A percentile compares a stretch with the other conserved stretches of the same genome.
These are phyloP conservation scores for Polyommatus iphigenia DNA, from an alignment of 2,888 invertebrate genomes.

Conservation along the genomic window DNA sequence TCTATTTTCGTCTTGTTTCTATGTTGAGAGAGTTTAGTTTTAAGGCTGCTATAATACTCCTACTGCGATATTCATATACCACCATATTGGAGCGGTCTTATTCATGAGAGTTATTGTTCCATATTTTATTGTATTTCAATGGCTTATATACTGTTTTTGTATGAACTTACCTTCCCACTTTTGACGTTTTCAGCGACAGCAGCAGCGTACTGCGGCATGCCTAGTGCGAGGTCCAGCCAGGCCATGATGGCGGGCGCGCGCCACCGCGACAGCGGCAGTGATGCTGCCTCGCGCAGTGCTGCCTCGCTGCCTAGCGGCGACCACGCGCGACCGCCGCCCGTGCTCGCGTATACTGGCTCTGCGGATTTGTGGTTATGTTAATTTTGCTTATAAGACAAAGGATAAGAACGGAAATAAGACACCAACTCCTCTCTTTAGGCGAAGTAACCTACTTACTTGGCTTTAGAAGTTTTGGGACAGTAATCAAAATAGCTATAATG, in stretches of 20 bases:
- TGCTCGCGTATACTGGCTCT: constrained; percentile 76
- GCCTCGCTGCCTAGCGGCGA: constrained; percentile 88
- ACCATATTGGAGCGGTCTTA: no score
- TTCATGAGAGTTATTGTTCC: no score
- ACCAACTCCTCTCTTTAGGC: no score
- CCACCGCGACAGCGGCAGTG: constrained; percentile 94
- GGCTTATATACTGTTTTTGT: background rate
- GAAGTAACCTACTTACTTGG: no score
- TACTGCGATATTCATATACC: no score
- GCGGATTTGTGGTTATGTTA: constrained; percentile 28
- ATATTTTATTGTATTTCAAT: no score
- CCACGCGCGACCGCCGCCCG: constrained; percentile 82
- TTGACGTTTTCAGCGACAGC: constrained; percentile 96
- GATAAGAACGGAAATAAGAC: background rate
- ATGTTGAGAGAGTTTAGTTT: no score
- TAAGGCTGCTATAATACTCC: no score
- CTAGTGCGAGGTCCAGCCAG: constrained; percentile 95
- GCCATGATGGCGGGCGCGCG: constrained; percentile 95
- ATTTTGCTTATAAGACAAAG: background rate
- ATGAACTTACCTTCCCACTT: constrained; percentile 89
- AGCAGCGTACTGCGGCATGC: constrained; percentile 96
- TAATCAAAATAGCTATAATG: no score
- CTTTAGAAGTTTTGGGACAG: no score
- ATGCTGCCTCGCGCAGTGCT: constrained; percentile 90
- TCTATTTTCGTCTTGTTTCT: no score